phyloP scores from a whole-genome alignment of 2,888 invertebrate species.

The Cephus runcator region DNA sequence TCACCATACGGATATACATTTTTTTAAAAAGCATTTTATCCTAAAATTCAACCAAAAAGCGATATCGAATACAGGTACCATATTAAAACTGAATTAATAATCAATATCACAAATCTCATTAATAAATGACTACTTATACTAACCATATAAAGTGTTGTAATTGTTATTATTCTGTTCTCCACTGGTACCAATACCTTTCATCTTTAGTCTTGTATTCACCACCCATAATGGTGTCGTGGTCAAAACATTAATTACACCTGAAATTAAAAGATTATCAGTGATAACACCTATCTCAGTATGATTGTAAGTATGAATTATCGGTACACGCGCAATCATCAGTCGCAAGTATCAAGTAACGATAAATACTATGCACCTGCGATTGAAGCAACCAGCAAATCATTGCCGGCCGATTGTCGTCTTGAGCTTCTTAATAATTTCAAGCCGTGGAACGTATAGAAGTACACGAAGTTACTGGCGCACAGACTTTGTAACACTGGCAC shows the following conservation, averaged over 20 bases:
- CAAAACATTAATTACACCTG: constrained; percentile 81
- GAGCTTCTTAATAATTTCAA: constrained; percentile 70
- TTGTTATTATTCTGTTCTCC: constrained; percentile 50
- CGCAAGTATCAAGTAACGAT: background rate
- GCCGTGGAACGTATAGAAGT: constrained; percentile 92
- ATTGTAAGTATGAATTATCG: background rate
- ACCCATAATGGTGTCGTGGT: constrained; percentile 93
- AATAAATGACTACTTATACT: constrained; percentile 9
- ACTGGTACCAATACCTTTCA: constrained; percentile 70
- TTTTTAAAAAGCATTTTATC: background rate
- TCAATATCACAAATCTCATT: background rate
- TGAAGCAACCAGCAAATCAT: constrained; percentile 81
- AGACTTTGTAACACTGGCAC: constrained; percentile 85
- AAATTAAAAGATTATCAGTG: constrained; percentile 21
- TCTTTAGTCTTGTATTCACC: constrained; percentile 88
- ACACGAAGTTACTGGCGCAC: constrained; percentile 92
- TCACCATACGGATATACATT: background rate
- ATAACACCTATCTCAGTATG: background rate
- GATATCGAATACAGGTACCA: background rate
- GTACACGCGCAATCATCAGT: background rate
- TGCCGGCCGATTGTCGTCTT: constrained; percentile 71
- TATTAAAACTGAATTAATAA: background rate
- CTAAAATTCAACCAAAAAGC: background rate
- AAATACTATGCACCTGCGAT: constrained; percentile 72
- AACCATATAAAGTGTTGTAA: constrained; percentile 55